Evolutionary conservation across 1,140 invertebrate genomes (phyloP).

Genomic region (Musca domestica): DNA sequence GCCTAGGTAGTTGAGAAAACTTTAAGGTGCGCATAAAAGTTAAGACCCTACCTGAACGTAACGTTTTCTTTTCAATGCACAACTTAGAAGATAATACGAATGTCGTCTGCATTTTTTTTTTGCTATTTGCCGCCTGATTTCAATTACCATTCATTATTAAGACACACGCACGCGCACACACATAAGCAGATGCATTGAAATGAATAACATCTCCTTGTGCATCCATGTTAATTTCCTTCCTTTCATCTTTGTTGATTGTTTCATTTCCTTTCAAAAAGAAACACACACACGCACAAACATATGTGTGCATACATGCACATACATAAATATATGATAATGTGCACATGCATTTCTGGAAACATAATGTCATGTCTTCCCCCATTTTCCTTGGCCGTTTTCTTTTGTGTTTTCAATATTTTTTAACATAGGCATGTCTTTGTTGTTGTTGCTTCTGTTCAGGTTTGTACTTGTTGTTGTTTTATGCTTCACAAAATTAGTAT

Average conservation of each 20-base stretch:
- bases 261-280: constrained; percentile 1
- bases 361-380: background rate
- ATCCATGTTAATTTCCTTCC: constrained; percentile 16
- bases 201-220: no score
- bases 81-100: no score
- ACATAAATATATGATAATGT: background rate
- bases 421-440: background rate
- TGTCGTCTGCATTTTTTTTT: no score
- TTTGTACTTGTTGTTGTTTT: background rate
- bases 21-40: no score
- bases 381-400: background rate
- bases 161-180: no score
- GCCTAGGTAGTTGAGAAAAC: no score
- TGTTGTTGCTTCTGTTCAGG: background rate
- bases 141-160: no score
- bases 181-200: no score
- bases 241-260: constrained; percentile 21
- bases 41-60: no score
- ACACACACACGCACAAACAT: background rate
- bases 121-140: no score
- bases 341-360: background rate
- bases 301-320: background rate
- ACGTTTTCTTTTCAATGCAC: no score
- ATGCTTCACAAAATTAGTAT: constrained; percentile 7
- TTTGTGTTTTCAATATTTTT: background rate